A percentile compares a stretch with the other conserved stretches of the same genome.
phyloP scores from a whole-genome alignment of 1,140 invertebrate genomes.

The Macrobrachium rosenbergii region DNA sequence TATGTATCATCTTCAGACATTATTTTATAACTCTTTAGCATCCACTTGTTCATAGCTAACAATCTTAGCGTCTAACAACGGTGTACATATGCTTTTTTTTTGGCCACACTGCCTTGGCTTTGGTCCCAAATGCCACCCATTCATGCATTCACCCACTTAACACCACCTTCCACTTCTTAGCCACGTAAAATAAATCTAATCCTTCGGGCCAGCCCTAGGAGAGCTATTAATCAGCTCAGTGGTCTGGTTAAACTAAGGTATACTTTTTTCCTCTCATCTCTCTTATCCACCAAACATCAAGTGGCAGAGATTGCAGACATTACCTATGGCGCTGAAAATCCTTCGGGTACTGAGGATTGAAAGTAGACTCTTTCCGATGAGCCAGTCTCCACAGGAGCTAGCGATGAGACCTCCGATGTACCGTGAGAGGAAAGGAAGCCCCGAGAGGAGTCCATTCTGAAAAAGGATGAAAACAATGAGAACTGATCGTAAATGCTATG shows the following conservation, averaged over 20 bases:
- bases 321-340: conserved; percentile 29
- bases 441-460: conserved; percentile 28
- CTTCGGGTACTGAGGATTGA: conserved; percentile 8
- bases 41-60: no score
- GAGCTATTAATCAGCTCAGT: no score
- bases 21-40: no score
- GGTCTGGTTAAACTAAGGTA: no score
- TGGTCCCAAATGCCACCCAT: no score
- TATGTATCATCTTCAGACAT: no score
- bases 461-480: not conserved
- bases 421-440: conserved; percentile 24
- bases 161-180: not conserved
- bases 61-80: no score
- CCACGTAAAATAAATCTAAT: no score
- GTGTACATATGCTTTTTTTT: no score
- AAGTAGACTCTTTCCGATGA: not conserved
- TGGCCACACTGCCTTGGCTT: no score
- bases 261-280: not conserved
- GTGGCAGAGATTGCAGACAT: not conserved
- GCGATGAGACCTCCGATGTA: not conserved
- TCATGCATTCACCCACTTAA: not conserved
- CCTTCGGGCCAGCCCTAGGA: no score
- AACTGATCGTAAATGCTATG: not conserved
- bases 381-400: conserved; percentile 8
- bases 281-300: not conserved